Evolutionary conservation across 1,140 invertebrate species (phyloP).

Genomic region (Ceratina calcarata): DNA sequence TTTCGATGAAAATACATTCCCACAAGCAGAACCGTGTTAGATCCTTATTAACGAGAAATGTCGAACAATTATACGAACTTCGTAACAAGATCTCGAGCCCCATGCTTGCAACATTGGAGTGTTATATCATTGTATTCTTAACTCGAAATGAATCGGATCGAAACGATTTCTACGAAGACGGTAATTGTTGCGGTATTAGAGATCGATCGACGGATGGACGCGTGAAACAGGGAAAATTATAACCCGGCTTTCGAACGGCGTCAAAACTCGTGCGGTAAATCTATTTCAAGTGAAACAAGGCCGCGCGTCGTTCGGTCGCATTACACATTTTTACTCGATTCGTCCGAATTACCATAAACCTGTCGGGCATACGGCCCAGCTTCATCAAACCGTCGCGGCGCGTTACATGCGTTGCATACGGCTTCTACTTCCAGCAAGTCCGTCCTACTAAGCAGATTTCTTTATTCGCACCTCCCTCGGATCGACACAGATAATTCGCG

Average conservation of each 20-base stretch:
- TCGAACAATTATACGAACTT: neutral
- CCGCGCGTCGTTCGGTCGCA: conserved; percentile 41
- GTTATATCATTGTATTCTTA: too few relatives aligned
- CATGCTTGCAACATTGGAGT: too few relatives aligned
- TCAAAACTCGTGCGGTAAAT: conserved; percentile 51
- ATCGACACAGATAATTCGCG: neutral
- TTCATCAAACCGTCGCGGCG: conserved; percentile 6
- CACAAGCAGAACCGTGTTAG: neutral
- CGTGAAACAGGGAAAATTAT: conserved; percentile 29
- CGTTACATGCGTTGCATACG: conserved; percentile 22
- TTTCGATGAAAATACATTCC: too few relatives aligned
- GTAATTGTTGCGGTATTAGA: neutral
- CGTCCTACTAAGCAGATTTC: neutral
- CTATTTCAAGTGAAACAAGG: conserved; percentile 59
- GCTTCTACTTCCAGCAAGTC: neutral
- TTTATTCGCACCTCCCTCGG: neutral
- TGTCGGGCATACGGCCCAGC: conserved; percentile 29
- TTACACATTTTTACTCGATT: conserved; percentile 53
- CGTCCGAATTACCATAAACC: conserved; percentile 54
- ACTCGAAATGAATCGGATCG: neutral
- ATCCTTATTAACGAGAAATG: neutral
- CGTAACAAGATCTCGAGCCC: too few relatives aligned
- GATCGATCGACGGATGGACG: conserved; percentile 25
- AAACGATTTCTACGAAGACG: neutral
- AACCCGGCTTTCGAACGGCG: conserved; percentile 2